Conservation (phyloP, 2,113 vertebrate species). For the Steatornis caripensis region DNA sequence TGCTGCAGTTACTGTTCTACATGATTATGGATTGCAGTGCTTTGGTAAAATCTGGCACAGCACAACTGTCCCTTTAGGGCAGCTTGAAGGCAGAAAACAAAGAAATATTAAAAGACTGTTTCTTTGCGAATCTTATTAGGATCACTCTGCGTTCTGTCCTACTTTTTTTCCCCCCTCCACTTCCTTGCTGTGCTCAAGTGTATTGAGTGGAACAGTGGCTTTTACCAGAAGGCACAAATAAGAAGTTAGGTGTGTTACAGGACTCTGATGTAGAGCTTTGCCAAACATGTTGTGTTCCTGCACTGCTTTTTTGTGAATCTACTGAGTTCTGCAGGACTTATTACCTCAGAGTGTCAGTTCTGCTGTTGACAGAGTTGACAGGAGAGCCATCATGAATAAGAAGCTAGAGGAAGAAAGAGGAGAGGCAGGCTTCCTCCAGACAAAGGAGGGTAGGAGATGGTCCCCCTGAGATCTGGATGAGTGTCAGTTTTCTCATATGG, state of each 20-base stretch:
- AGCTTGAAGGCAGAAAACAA: not conserved
- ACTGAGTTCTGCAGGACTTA: not conserved
- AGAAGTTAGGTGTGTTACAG: not conserved
- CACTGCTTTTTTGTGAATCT: not conserved
- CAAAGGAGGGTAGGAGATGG: not conserved
- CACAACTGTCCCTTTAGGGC: not conserved
- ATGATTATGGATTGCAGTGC: not conserved
- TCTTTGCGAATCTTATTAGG: not conserved
- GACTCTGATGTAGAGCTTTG: not conserved
- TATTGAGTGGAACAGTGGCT: not conserved
- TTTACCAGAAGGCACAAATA: not conserved
- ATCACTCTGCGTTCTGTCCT: not conserved
- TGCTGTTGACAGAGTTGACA: not conserved
- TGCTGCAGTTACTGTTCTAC: not conserved
- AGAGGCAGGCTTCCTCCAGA: not conserved
- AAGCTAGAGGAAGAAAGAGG: not conserved
- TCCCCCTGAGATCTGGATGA: not conserved
- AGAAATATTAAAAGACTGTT: not conserved
- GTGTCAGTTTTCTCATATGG: not conserved
- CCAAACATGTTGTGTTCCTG: not conserved
- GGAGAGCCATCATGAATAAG: not conserved
- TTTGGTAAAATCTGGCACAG: not conserved
- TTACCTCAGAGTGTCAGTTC: not conserved
- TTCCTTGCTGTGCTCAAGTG: not conserved
- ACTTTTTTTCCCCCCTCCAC: accelerated